These are phyloP conservation scores for Aproaerema taeniolella DNA, from an alignment of 2,888 invertebrate species.

Conservation along the genomic window DNA sequence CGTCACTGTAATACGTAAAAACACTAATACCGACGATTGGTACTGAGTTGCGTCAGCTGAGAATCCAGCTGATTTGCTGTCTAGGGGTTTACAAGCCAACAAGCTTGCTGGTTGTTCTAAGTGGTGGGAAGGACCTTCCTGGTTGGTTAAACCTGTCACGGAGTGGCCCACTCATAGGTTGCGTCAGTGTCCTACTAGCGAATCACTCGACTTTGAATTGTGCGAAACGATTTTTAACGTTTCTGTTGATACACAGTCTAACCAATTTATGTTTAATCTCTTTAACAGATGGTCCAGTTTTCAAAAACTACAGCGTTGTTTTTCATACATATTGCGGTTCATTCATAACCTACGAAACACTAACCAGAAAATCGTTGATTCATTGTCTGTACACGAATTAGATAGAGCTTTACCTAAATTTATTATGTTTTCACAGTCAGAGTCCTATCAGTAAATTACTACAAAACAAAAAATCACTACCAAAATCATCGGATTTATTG, in stretches of 20 bases:
- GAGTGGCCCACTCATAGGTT: background rate
- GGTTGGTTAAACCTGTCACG: background rate
- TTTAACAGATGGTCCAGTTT: background rate
- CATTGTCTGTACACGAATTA: background rate
- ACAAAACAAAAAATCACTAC: too few relatives aligned
- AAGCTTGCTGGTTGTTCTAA: background rate
- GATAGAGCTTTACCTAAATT: background rate
- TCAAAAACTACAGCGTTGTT: background rate
- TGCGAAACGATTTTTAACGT: background rate
- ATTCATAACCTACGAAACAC: background rate
- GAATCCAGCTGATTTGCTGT: background rate
- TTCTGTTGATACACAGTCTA: background rate
- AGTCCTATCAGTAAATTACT: background rate
- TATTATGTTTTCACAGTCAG: background rate
- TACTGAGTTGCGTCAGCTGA: background rate
- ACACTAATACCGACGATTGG: background rate
- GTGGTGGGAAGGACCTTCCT: background rate
- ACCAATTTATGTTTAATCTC: background rate
- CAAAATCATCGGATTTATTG: background rate
- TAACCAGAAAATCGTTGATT: background rate
- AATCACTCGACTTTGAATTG: background rate
- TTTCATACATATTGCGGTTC: background rate
- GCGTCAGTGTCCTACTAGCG: background rate
- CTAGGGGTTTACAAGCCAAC: background rate
- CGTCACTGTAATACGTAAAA: background rate